Evolutionary conservation across 2,888 invertebrate genomes (phyloP).

Genomic region (Autographa pulchrina): DNA sequence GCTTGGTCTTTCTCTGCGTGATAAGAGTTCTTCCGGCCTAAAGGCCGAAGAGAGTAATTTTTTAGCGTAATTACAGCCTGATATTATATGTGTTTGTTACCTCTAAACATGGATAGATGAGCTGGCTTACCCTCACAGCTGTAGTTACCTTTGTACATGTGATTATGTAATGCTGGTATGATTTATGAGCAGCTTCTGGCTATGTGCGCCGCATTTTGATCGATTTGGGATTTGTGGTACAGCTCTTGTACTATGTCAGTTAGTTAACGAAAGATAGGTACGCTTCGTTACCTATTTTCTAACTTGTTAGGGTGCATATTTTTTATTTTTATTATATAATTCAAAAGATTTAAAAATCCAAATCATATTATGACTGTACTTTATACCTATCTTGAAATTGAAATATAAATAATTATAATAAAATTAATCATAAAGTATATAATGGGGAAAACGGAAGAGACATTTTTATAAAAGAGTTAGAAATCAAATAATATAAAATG

Average conservation of each 20-base stretch:
- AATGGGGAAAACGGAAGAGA: too few species aligned
- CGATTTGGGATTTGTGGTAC: not conserved
- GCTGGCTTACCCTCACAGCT: not conserved
- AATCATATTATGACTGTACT: too few species aligned
- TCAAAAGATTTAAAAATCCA: too few species aligned
- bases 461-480: too few species aligned
- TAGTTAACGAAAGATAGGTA: not conserved
- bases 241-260: not conserved
- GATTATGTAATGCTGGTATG: not conserved
- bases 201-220: not conserved
- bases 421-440: too few species aligned
- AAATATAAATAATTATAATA: too few species aligned
- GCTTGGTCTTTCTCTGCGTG: too few species aligned
- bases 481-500: too few species aligned
- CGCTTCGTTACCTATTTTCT: not conserved
- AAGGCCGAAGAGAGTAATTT: too few species aligned
- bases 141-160: not conserved
- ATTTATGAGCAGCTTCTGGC: constrained; percentile 6
- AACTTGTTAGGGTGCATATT: not conserved
- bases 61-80: not conserved
- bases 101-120: constrained; percentile 1
- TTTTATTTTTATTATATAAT: too few species aligned
- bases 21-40: too few species aligned
- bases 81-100: constrained; percentile 4
- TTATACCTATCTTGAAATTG: too few species aligned